Conservation (phyloP, 2,888 invertebrate genomes). For the Arctia plantaginis region DNA sequence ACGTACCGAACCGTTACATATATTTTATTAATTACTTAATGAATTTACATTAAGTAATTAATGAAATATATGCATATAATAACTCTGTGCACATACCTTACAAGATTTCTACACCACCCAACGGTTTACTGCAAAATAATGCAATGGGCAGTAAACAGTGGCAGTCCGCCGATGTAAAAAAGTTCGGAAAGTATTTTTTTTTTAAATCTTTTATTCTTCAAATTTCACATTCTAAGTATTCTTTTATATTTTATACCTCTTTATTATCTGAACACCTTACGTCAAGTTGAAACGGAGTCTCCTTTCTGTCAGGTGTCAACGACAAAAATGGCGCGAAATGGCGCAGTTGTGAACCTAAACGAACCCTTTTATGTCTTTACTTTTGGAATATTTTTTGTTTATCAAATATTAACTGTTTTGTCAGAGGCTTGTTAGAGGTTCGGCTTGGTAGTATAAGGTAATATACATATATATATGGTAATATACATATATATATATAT, state of each 20-base stretch:
- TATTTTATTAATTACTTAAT: no score
- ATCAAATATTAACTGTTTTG: background rate
- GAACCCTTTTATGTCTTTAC: constrained; percentile 9
- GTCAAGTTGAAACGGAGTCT: constrained; percentile 40
- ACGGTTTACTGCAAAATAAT: no score
- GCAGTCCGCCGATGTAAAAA: no score
- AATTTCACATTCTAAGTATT: constrained; percentile 14
- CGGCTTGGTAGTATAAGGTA: no score
- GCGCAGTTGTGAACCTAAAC: constrained; percentile 13
- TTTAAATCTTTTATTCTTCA: background rate
- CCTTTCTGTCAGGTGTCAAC: constrained; percentile 47
- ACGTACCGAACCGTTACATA: no score
- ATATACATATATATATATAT: no score
- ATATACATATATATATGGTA: no score
- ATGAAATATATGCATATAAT: no score
- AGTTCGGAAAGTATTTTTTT: constrained; percentile 14
- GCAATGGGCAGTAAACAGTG: no score
- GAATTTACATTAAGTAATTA: no score
- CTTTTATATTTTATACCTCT: constrained; percentile 18
- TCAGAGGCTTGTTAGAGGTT: background rate
- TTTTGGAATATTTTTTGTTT: background rate
- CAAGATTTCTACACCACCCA: no score
- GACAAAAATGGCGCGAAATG: constrained; percentile 26
- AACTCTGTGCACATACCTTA: no score
- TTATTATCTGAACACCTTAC: constrained; percentile 39